These are phyloP conservation scores for Ochropacha duplaris DNA, from an alignment of 2,888 invertebrate genomes.

Conservation along the genomic window DNA sequence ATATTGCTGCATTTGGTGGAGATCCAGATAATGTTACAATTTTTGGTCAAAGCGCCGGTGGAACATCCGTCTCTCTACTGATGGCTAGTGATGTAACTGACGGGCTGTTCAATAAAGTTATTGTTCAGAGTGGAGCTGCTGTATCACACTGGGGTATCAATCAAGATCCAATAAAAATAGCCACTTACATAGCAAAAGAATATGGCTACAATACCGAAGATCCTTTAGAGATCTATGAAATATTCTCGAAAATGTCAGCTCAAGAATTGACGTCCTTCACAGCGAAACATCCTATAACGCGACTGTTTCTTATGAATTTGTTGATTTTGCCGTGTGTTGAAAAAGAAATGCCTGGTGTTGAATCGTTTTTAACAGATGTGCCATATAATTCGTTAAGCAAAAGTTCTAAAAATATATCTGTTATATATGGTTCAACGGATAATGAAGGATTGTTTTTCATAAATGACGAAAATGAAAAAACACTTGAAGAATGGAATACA, in stretches of 20 bases:
- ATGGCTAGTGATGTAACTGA: constrained; percentile 44
- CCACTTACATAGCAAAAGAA: constrained; percentile 46
- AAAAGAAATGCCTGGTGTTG: constrained; percentile 44
- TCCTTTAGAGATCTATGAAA: constrained; percentile 47
- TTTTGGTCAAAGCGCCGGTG: constrained; percentile 67
- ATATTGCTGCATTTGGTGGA: constrained; percentile 63
- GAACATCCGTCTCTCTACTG: constrained; percentile 46
- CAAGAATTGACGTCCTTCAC: constrained; percentile 33
- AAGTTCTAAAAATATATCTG: constrained; percentile 32
- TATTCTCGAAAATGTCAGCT: constrained; percentile 43
- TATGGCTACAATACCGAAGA: constrained; percentile 47
- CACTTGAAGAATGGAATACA: constrained; percentile 37
- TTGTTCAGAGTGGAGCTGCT: constrained; percentile 57
- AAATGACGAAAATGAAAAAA: constrained; percentile 34
- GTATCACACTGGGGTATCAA: constrained; percentile 51
- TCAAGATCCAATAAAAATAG: constrained; percentile 46
- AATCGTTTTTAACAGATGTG: constrained; percentile 51
- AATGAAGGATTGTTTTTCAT: constrained; percentile 53
- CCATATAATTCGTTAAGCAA: constrained; percentile 49
- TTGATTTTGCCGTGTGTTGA: constrained; percentile 58
- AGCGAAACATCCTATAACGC: constrained; percentile 9
- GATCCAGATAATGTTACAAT: constrained; percentile 60
- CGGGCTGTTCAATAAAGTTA: constrained; percentile 52
- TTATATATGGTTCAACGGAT: constrained; percentile 47
- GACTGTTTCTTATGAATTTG: constrained; percentile 44